Percentiles rank a stretch among this genome's conserved stretches.
These are phyloP conservation scores for Nebria ingens DNA, from an alignment of 1,140 invertebrate genomes.

Conservation along the genomic window DNA sequence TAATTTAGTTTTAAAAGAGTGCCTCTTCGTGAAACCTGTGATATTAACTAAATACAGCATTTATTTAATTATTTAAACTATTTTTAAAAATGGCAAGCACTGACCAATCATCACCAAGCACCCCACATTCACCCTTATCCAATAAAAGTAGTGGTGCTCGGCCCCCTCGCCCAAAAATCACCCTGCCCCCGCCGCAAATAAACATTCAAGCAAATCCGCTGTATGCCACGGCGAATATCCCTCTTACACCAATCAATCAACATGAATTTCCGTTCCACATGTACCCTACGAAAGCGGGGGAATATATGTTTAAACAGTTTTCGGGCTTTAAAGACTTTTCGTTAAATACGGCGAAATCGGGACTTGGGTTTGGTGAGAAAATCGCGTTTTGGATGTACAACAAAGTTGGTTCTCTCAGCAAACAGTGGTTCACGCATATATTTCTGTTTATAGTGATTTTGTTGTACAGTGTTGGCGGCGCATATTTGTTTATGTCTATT, in stretches of 20 bases:
- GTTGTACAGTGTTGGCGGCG: constrained; percentile 67
- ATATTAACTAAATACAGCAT: too few relatives aligned
- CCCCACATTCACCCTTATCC: background rate
- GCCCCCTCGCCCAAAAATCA: background rate
- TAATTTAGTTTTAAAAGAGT: too few relatives aligned
- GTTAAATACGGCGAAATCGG: constrained; percentile 56
- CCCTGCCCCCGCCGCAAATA: background rate
- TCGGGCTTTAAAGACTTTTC: constrained; percentile 67
- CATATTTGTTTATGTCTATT: constrained; percentile 59
- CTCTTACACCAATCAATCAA: background rate
- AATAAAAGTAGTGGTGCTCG: background rate
- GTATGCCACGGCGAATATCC: background rate
- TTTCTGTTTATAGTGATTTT: constrained; percentile 68
- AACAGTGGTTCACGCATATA: constrained; percentile 79
- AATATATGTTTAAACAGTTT: constrained; percentile 65
- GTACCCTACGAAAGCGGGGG: constrained; percentile 53
- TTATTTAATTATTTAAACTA: too few relatives aligned
- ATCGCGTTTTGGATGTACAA: constrained; percentile 67
- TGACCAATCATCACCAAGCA: background rate
- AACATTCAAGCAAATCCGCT: background rate
- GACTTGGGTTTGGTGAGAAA: constrained; percentile 71
- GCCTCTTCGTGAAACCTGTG: too few relatives aligned
- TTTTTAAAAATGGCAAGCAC: constrained; percentile 1
- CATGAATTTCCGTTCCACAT: constrained; percentile 32
- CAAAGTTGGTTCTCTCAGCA: constrained; percentile 64